Conservation (phyloP, 1,140 invertebrate species). For the Calliopsis andreniformis region DNA sequence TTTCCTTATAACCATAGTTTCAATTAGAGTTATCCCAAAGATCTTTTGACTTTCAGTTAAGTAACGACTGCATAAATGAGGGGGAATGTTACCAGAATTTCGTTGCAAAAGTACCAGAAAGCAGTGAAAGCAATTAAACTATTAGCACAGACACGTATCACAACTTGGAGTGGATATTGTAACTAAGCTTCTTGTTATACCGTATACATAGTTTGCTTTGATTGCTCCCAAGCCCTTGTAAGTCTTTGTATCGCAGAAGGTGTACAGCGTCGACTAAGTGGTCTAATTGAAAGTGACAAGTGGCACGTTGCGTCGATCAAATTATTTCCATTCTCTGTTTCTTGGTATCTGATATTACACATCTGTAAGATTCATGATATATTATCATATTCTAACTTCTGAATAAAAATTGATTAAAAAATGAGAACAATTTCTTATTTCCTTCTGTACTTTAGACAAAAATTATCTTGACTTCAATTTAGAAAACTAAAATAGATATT, state of each 20-base stretch:
- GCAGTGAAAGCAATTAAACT: conserved; percentile 6
- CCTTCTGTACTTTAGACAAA: too few relatives aligned
- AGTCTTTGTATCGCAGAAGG: conserved; percentile 7
- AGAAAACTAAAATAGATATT: too few relatives aligned
- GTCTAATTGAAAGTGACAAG: conserved; percentile 19
- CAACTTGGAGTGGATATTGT: conserved; percentile 26
- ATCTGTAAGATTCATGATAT: not conserved
- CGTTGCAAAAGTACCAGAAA: not conserved
- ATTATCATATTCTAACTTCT: not conserved
- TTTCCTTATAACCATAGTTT: too few relatives aligned
- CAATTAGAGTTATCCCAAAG: too few relatives aligned
- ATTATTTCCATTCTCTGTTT: not conserved
- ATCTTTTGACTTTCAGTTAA: too few relatives aligned
- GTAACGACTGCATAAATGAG: too few relatives aligned
- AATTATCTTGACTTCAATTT: too few relatives aligned
- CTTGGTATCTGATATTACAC: not conserved
- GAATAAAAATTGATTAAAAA: too few relatives aligned
- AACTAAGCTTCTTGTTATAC: conserved; percentile 3
- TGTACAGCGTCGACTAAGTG: conserved; percentile 1
- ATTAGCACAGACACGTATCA: conserved; percentile 11
- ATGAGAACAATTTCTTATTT: too few relatives aligned
- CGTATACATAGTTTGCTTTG: conserved; percentile 19
- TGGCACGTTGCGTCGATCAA: too few relatives aligned
- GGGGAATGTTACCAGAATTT: too few relatives aligned
- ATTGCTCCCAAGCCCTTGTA: conserved; percentile 3